Conservation (phyloP, 1,140 invertebrate genomes). For the Drosophila burlai region DNA sequence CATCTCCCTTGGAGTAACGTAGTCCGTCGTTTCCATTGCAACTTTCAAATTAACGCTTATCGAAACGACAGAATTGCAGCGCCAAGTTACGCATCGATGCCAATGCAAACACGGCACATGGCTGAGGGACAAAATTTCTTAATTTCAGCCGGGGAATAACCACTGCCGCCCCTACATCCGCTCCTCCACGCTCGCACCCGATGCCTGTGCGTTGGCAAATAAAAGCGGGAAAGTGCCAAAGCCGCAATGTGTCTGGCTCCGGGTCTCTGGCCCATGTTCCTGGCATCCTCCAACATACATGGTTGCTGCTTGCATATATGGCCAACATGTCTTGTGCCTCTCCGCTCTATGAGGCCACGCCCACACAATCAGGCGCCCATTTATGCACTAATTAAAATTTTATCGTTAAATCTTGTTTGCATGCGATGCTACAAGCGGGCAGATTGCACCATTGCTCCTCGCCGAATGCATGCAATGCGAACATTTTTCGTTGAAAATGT, state of each 20-base stretch:
- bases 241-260: constrained; percentile 67
- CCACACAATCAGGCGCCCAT: constrained; percentile 82
- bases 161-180: neutral
- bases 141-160: constrained; percentile 37
- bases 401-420: constrained; percentile 84
- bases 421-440: constrained; percentile 76
- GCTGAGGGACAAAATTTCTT: constrained; percentile 55
- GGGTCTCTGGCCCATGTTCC: constrained; percentile 18
- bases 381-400: constrained; percentile 84
- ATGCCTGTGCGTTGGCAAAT: constrained; percentile 62
- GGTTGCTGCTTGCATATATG: constrained; percentile 20
- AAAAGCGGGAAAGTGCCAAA: constrained; percentile 72
- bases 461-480: constrained; percentile 67
- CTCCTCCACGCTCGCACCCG: neutral
- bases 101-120: constrained; percentile 40
- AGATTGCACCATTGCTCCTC: constrained; percentile 11
- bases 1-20: neutral
- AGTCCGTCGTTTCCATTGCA: neutral
- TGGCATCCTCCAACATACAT: constrained; percentile 2
- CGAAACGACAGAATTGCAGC: constrained; percentile 22
- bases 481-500: constrained; percentile 77
- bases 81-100: constrained; percentile 43
- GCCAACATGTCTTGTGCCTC: constrained; percentile 46
- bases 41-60: constrained; percentile 56
- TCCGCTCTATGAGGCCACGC: constrained; percentile 58